A percentile compares a stretch with the other conserved stretches of the same genome.
These are phyloP conservation scores for Capreolus pygargus DNA, from an alignment of 2,113 vertebrate species.

Conservation along the genomic window DNA sequence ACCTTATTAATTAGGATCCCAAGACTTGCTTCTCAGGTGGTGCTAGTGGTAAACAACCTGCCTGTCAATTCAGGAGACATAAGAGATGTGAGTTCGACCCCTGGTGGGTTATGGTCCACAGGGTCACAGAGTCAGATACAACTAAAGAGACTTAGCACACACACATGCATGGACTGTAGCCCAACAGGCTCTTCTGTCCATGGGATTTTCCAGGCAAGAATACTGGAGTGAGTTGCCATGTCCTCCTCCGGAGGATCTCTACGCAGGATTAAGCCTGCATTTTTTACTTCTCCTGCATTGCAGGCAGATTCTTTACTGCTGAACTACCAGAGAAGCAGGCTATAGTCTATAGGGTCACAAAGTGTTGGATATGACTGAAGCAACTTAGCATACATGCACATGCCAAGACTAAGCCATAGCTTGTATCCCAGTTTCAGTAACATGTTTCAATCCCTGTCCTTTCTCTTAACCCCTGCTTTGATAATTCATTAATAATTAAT, in stretches of 20 bases:
- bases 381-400: not conserved
- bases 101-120: not conserved
- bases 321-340: not conserved
- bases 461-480: not conserved
- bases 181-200: not conserved
- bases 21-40: not conserved
- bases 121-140: not conserved
- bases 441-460: not conserved
- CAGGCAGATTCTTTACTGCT: not conserved
- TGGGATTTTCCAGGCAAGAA: not conserved
- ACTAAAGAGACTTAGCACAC: not conserved
- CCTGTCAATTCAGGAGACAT: not conserved
- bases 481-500: not conserved
- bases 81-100: not conserved
- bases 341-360: not conserved
- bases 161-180: not conserved
- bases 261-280: not conserved
- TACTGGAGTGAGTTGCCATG: not conserved
- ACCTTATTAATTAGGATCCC: not conserved
- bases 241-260: not conserved
- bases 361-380: not conserved
- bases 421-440: not conserved
- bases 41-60: not conserved
- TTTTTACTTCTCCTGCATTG: not conserved
- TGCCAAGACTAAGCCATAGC: not conserved